These are phyloP conservation scores for Tanytarsus gracilentus DNA, from an alignment of 2,888 invertebrate genomes.

Conservation along the genomic window DNA sequence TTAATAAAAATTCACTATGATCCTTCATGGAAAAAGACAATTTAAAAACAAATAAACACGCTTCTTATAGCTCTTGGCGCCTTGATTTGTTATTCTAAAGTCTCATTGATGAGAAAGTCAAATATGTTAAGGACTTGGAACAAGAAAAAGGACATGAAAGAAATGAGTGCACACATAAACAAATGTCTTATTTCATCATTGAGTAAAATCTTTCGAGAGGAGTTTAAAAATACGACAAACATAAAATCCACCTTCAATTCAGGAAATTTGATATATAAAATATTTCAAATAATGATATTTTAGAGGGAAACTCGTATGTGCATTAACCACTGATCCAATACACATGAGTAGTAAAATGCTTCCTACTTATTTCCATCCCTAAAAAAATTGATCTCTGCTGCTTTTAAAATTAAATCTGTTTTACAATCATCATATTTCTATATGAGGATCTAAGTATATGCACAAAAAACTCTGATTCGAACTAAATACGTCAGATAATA, in stretches of 20 bases:
- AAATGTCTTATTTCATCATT: constrained; percentile 21
- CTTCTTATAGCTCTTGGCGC: constrained; percentile 16
- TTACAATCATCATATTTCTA: too few relatives aligned
- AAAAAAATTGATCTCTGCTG: constrained; percentile 9
- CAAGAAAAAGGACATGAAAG: neutral
- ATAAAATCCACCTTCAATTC: neutral
- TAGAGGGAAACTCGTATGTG: neutral
- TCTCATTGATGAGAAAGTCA: constrained; percentile 21
- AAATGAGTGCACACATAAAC: too few relatives aligned
- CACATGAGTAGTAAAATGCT: neutral
- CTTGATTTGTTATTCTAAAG: constrained; percentile 16
- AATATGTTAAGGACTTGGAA: constrained; percentile 2
- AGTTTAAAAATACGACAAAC: neutral
- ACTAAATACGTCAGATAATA: too few relatives aligned
- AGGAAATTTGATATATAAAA: neutral
- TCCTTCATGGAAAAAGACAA: neutral
- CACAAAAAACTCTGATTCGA: too few relatives aligned
- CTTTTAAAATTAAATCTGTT: too few relatives aligned
- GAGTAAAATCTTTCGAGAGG: neutral
- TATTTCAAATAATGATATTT: too few relatives aligned
- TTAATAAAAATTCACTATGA: too few relatives aligned
- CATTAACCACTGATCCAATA: constrained; percentile 1
- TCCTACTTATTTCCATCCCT: constrained; percentile 15
- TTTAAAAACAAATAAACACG: neutral
- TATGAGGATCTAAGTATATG: too few relatives aligned